Evolutionary conservation across 2,888 invertebrate genomes (phyloP), one percentile per base, ranked within the genome.

Genomic region (Pollenia amentaria): DNA sequence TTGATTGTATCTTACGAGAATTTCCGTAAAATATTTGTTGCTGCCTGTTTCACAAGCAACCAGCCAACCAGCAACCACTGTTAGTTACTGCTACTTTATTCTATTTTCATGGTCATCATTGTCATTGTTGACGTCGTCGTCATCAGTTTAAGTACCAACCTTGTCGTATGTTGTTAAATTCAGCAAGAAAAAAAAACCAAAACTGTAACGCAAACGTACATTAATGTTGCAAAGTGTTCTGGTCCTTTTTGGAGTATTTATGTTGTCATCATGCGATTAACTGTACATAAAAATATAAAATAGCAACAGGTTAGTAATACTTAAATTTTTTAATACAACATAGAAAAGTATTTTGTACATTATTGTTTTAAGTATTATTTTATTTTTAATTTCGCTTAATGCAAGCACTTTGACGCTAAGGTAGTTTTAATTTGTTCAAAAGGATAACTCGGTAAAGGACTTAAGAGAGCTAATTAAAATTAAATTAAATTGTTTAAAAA

Each of bases 1-100:
- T 72, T 65, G 75, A 75, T 86, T 91, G 90, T 90, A 92, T 90
- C 91, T 91, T 91, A 91, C 91, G 89, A 90, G 89, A 88, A 90
- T 90, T 91, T 90, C 53, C 3, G 64, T 75, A 90, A 91, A 92
- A 89, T 91, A 57, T 64, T 60, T 57, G 44, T 48, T 90, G 89
- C 91, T 89, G 90, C 90, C 87, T 85, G 83, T 29, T 29, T 51
- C 77, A 16, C 42, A 9, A 38, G 0, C 11, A 55, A 16, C 21
- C 18, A 51, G 29, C 29, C 29, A 6, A 6, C 29, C 29, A n/a
- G n/a, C 67, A 55, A 46, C 16, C 77, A 79, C 16, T 18, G 21
- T 29, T 6, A 29, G 29, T 29, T 3, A 29, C 64, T 38, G 18
- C 64, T 38, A n/a, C 44, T 38, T 70, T 44, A 44, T 87, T 79